Base-by-base conservation (phyloP, 2,113 vertebrate species). In the Baryphthengus martii region DNA sequence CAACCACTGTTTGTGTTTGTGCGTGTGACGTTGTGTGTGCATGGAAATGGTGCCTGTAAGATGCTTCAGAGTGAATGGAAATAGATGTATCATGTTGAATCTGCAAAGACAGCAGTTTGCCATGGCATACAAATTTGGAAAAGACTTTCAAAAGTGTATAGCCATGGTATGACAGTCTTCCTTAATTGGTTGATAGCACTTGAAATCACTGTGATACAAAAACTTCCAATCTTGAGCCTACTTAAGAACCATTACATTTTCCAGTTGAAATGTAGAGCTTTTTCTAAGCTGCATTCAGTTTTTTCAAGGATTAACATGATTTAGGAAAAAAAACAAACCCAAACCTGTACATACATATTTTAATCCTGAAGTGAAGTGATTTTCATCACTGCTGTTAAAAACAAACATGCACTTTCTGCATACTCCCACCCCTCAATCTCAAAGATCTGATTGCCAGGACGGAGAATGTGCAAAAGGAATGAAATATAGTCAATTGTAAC, bases 1-100 rank as follows among this genome's bases (percentile, higher is more conserved):
- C 25, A 55, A 0, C 20, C 21, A 0, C 1, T 47, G 47, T 4
- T 35, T 71, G 24, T 37, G 6, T 42, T 24, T 3, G 2, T 26
- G 28, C 25, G 6, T 4, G 31, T 13, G 20, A 8, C 1, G 2
- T 26, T 49, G 62, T 21, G 26, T 31, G 40, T 7, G 4, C 1
- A 12, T 33, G n/a, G 59, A 50, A 85, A 39, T 6, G 33, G 13
- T 53, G 49, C 55, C 75, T 15, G 2, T 24, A 20, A 76, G 17
- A 19, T n/a, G 20, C 85, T 78, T 67, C 18, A 47, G 6, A 62
- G 17, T 9, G 1, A 5, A 23, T 71, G 50, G 50, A 58, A 62
- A 58, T 33, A 47, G 40, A 17, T 6, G 2, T 26, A 7, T 23
- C 5, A 28, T 33, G 15, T 7, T 67, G 18, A 72, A 40, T 8